Evolutionary conservation across 1,140 invertebrate genomes (phyloP).

Genomic region (Agraylea sexmaculata): DNA sequence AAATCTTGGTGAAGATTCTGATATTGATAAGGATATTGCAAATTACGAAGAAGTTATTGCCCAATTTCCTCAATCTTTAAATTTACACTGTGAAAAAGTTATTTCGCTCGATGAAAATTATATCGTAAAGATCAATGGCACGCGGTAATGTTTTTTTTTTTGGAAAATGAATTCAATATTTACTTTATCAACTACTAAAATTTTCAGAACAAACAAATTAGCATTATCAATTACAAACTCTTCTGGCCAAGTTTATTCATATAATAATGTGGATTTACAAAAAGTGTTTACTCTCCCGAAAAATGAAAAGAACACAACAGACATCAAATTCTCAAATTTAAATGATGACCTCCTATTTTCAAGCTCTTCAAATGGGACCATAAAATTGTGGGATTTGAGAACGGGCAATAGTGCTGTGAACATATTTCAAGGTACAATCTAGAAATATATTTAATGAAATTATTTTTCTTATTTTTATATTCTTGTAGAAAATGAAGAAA

Average conservation of each 20-base stretch:
- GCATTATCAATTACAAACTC: constrained; percentile 28
- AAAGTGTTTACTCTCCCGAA: constrained; percentile 29
- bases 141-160: constrained; percentile 12
- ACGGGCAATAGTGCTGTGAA: constrained; percentile 39
- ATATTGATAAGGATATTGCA: too few species aligned
- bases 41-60: background rate
- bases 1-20: too few species aligned
- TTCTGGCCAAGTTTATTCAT: constrained; percentile 32
- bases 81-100: constrained; percentile 21
- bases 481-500: constrained; percentile 21
- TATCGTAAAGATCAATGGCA: constrained; percentile 27
- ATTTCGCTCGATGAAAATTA: constrained; percentile 25
- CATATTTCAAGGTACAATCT: constrained; percentile 45
- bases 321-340: constrained; percentile 46
- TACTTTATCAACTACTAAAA: constrained; percentile 25
- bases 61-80: background rate
- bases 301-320: constrained; percentile 40
- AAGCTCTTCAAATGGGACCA: constrained; percentile 43
- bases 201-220: constrained; percentile 27
- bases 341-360: constrained; percentile 50
- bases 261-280: constrained; percentile 25
- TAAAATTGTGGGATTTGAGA: constrained; percentile 56
- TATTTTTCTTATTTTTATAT: constrained; percentile 19
- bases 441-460: too few species aligned
- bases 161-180: constrained; percentile 9